Conservation (phyloP, 2,888 invertebrate species). For the Trachelus stipa region DNA sequence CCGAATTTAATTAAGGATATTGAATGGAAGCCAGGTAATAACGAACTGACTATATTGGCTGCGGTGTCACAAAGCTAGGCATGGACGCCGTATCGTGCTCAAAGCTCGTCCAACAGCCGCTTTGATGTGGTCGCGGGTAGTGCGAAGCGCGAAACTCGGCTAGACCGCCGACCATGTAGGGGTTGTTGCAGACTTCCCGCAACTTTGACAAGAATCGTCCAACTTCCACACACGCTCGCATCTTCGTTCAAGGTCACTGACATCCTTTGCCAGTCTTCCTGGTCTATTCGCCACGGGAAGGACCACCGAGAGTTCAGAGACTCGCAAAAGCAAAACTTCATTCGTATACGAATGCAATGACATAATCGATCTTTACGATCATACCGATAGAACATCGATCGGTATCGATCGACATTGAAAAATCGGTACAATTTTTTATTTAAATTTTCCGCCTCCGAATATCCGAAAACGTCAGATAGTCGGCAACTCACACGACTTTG, state of each 20-base stretch:
- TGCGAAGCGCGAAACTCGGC: conserved; percentile 59
- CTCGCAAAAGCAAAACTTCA: no score
- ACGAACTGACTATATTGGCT: conserved; percentile 63
- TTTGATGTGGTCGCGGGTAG: conserved; percentile 65
- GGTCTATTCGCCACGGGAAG: background rate
- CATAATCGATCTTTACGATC: no score
- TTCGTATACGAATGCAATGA: no score
- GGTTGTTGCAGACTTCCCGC: conserved; percentile 48
- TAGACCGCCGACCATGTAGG: conserved; percentile 41
- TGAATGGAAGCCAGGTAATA: conserved; percentile 64
- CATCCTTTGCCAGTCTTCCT: background rate
- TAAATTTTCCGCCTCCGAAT: no score
- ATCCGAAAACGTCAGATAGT: no score
- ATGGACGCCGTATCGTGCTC: conserved; percentile 60
- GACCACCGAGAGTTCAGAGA: background rate
- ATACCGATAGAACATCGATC: no score
- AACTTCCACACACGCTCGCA: conserved; percentile 38
- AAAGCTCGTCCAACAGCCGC: conserved; percentile 61
- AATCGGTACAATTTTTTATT: background rate
- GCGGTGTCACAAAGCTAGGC: conserved; percentile 65
- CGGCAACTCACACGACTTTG: no score
- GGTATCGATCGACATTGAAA: no score
- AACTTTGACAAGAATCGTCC: conserved; percentile 49
- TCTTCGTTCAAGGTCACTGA: conserved; percentile 15
- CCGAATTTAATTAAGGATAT: conserved; percentile 67